Evolutionary conservation across 2,113 vertebrate genomes (phyloP).

Genomic region (Seriola quinqueradiata): DNA sequence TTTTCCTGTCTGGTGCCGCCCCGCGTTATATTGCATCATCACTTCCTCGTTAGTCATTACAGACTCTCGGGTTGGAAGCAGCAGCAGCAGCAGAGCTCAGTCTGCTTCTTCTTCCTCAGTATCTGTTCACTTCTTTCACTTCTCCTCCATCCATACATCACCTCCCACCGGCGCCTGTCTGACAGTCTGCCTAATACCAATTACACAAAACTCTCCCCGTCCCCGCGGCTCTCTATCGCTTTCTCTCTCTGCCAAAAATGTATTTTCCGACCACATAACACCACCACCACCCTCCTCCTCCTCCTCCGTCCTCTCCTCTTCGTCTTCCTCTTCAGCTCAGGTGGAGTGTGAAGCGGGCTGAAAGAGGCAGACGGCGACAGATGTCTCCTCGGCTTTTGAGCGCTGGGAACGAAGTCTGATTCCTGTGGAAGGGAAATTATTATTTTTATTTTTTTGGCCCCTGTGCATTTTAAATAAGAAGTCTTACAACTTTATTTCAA

Average conservation of each 20-base stretch:
- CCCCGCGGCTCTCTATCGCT: slow-evolving; percentile 7
- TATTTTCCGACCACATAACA: slow-evolving; percentile 35
- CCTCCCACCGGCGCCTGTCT: slow-evolving; percentile 45
- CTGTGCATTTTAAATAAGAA: slow-evolving; percentile 2
- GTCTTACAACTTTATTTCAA: not conserved
- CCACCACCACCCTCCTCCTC: not conserved
- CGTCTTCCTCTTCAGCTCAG: slow-evolving; percentile 13
- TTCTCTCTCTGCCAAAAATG: not conserved
- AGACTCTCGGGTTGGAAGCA: not conserved
- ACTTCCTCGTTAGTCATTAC: slow-evolving; percentile 8
- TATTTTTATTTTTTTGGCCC: not conserved
- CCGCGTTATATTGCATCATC: slow-evolving; percentile 40
- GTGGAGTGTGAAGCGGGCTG: slow-evolving; percentile 22
- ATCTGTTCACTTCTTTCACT: slow-evolving; percentile 20
- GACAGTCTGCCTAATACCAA: slow-evolving; percentile 56
- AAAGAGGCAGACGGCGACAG: not conserved
- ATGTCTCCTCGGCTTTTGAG: not conserved
- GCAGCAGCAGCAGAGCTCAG: not conserved
- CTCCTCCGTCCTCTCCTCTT: not conserved
- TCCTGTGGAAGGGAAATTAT: not conserved
- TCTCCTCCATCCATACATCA: slow-evolving; percentile 41
- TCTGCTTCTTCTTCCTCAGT: not conserved
- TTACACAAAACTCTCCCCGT: slow-evolving; percentile 42
- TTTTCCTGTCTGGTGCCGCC: not conserved
- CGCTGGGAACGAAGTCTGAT: not conserved